These are phyloP conservation scores for Pristiophorus japonicus DNA, from an alignment of 2,113 vertebrate genomes.

Conservation along the genomic window DNA sequence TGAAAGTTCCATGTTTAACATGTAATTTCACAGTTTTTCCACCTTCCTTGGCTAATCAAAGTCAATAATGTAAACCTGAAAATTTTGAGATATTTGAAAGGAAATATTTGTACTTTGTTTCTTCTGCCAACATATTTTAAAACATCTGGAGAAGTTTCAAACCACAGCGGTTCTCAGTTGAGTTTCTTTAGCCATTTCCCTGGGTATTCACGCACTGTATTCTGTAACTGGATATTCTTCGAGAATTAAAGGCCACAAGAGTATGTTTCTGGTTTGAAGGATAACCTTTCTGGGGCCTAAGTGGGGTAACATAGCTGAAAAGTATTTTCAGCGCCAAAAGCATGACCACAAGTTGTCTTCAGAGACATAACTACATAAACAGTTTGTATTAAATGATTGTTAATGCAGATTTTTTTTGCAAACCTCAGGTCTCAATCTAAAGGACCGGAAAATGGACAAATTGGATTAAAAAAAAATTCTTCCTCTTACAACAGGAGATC, in stretches of 20 bases:
- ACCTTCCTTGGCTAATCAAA: slow-evolving; percentile 45
- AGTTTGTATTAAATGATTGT: slow-evolving; percentile 24
- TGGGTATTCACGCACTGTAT: slow-evolving; percentile 61
- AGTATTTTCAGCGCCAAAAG: slow-evolving; percentile 40
- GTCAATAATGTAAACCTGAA: slow-evolving; percentile 63
- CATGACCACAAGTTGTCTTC: slow-evolving; percentile 46
- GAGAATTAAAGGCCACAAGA: slow-evolving; percentile 49
- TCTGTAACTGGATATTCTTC: slow-evolving; percentile 64
- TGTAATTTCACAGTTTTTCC: slow-evolving; percentile 12
- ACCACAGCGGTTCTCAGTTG: slow-evolving; percentile 68
- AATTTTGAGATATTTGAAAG: slow-evolving; percentile 67
- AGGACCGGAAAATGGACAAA: background rate
- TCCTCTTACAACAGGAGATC: background rate
- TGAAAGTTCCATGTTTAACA: background rate
- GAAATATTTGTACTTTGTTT: slow-evolving; percentile 75
- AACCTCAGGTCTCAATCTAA: background rate
- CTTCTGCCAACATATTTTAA: slow-evolving; percentile 72
- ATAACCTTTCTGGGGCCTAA: slow-evolving; percentile 53
- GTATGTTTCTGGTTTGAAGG: slow-evolving; percentile 59
- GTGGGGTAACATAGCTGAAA: slow-evolving; percentile 46
- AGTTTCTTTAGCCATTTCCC: slow-evolving; percentile 70
- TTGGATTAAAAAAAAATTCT: background rate
- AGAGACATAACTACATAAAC: slow-evolving; percentile 40
- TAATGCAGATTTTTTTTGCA: background rate
- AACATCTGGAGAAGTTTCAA: slow-evolving; percentile 71